A percentile compares a stretch with the other conserved stretches of the same genome.
Conservation (phyloP, 2,888 invertebrate genomes). For the Apotomis capreana region DNA sequence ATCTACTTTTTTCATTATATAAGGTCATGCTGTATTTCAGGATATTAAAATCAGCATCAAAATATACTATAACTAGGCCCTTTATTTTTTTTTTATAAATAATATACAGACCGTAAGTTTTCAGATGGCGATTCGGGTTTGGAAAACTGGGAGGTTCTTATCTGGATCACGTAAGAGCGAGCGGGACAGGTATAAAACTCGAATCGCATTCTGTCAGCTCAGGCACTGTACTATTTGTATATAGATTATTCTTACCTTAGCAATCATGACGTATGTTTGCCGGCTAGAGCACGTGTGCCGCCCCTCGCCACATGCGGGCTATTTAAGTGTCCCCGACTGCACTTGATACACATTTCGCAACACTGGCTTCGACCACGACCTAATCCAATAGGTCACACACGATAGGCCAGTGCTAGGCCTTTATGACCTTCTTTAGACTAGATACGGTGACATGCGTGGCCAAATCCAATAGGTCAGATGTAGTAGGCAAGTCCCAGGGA, state of each 20-base stretch:
- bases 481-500: neutral
- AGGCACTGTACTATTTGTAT: too few species aligned
- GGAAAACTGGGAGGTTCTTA: too few species aligned
- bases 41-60: too few species aligned
- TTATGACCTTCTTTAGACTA: neutral
- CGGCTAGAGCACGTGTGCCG: conserved; percentile 66
- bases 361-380: conserved; percentile 49
- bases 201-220: too few species aligned
- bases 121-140: too few species aligned
- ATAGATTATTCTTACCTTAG: conserved; percentile 64
- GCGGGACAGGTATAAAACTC: too few species aligned
- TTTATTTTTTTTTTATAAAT: too few species aligned
- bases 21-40: too few species aligned
- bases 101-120: too few species aligned
- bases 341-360: conserved; percentile 77
- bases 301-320: conserved; percentile 49
- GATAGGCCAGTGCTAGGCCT: neutral
- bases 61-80: too few species aligned
- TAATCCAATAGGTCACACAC: neutral
- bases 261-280: conserved; percentile 73
- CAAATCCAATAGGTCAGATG: neutral
- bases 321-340: conserved; percentile 58
- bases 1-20: too few species aligned
- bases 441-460: neutral
- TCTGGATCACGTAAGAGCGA: too few species aligned